These are phyloP conservation scores for Julus scandinavius DNA, from an alignment of 2,888 invertebrate genomes.

Conservation along the genomic window DNA sequence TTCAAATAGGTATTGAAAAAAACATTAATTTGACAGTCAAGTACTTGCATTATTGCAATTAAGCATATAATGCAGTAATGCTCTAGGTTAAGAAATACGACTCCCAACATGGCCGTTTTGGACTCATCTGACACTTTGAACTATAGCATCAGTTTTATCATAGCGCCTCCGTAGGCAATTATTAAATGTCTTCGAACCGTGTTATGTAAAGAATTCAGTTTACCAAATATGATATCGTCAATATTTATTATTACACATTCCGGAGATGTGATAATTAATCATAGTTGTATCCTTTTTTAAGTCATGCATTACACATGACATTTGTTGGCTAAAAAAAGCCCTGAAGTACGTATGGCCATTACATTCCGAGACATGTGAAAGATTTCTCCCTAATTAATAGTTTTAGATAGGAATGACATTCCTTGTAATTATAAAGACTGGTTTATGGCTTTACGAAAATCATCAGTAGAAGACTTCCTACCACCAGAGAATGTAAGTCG, in stretches of 20 bases:
- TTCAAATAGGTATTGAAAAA: too few species aligned
- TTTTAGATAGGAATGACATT: slow-evolving; percentile 40
- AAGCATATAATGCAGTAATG: too few species aligned
- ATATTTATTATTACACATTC: slow-evolving; percentile 39
- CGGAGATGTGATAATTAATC: slow-evolving; percentile 10
- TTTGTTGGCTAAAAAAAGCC: neutral
- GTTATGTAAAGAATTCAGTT: neutral
- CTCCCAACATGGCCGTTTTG: too few species aligned
- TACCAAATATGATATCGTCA: neutral
- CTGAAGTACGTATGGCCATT: too few species aligned
- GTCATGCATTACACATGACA: neutral
- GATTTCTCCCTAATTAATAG: neutral
- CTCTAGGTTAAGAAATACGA: too few species aligned
- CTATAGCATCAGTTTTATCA: too few species aligned
- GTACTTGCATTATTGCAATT: too few species aligned
- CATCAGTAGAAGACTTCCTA: neutral
- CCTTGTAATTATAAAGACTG: neutral
- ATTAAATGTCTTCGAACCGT: neutral
- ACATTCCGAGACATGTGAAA: neutral
- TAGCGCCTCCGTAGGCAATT: too few species aligned
- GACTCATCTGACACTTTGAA: too few species aligned
- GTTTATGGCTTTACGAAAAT: neutral
- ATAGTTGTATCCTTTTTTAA: slow-evolving; percentile 41
- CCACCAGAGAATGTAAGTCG: slow-evolving; percentile 2
- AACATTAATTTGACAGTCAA: too few species aligned